Base-by-base conservation (phyloP, 2,888 invertebrate genomes). In the Torymus texanus region DNA sequence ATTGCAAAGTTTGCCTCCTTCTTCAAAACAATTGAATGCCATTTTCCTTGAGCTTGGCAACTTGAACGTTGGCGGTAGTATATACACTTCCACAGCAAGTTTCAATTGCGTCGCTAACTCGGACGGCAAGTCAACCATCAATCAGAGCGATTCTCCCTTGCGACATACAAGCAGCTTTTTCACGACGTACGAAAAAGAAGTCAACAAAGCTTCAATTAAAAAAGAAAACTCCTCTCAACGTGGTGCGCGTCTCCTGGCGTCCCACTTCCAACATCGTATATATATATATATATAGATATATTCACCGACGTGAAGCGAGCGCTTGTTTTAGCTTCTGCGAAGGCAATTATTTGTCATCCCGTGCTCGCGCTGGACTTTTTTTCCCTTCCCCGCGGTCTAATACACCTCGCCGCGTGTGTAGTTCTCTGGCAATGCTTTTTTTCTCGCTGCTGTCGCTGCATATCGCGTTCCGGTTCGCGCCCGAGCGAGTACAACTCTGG, bases 141-240 rank as follows among this genome's bases (percentile, higher is more conserved):
- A 75, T 68, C 75, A 62, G 55, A 14, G 58, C 65, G n/a, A 24
- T 62, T 16, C 67, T 50, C 24, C 16, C 11, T 12, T 16, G 65
- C 18, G n/a, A 14, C 2, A 73, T 24, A 29, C 61, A 41, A 50
- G 41, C 41, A 41, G 41, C 41, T 41, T 41, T 41, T 41, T 41
- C 8, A 8, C 41, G 1, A 41, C 13, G 41, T 18, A 61, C 18
- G 14, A 61, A 53, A 41, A 21, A 63, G 10, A 14, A 41, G 58
- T 0, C 29, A 50, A 76, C 67, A 76, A 63, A 77, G 77, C 41
- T 65, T 50, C 77, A 71, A 71, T 77, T 71, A 77, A 56, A 71
- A 71, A 77, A 77, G 41, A 71, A 71, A 71, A 8, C 8, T 29
- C 29, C 41, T 41, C 41, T 41, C 8, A 41, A 41, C 41, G 21